Conservation (phyloP, 2,797 vertebrate genomes). For the Danio kyathit region DNA sequence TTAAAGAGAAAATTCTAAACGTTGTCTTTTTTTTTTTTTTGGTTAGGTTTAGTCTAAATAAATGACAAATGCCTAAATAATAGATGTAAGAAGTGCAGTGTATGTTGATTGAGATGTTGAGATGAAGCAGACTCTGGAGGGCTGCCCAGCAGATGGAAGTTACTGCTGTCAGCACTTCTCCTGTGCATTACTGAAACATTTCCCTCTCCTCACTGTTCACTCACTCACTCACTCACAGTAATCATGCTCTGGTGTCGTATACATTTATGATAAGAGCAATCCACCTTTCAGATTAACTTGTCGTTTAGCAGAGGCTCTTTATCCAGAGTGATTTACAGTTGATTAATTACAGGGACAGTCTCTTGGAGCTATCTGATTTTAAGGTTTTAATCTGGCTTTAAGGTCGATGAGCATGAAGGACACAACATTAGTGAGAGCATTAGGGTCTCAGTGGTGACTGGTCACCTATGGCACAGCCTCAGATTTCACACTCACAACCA, state of each 20-base stretch:
- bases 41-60: background rate
- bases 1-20: background rate
- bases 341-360: background rate
- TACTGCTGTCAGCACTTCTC: slow-evolving; percentile 25
- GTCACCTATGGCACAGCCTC: background rate
- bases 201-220: slow-evolving; percentile 1
- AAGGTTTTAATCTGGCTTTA: background rate
- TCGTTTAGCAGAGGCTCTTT: slow-evolving; percentile 11
- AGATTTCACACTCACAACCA: background rate
- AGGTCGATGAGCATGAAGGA: background rate
- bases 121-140: background rate
- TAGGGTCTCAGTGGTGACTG: background rate
- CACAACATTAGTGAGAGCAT: slow-evolving; percentile 11
- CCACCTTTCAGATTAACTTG: background rate
- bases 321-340: background rate
- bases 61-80: background rate
- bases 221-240: slow-evolving; percentile 1
- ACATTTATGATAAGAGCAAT: slow-evolving; percentile 7
- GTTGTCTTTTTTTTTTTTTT: background rate
- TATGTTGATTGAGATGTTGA: background rate
- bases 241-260: background rate
- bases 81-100: background rate
- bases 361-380: background rate
- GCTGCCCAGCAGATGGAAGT: slow-evolving; percentile 17
- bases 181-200: slow-evolving; percentile 20